These are phyloP conservation scores for Drosophila neocordata DNA, from an alignment of 1,140 invertebrate species.

Conservation along the genomic window DNA sequence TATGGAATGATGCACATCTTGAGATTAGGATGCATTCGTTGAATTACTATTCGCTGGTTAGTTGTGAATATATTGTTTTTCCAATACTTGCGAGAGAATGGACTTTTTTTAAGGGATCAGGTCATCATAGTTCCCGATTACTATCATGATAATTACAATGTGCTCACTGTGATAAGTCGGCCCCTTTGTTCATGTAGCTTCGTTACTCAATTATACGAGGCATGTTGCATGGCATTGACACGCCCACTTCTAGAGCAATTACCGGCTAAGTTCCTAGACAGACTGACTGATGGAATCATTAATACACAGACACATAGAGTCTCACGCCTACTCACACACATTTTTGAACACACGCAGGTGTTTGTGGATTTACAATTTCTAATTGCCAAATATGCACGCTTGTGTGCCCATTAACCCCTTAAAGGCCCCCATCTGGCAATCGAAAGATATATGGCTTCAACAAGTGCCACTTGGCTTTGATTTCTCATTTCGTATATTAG, in stretches of 20 bases:
- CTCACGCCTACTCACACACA: background rate
- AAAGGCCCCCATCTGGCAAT: background rate
- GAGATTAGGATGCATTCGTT: too few relatives aligned
- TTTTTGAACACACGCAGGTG: conserved; percentile 3
- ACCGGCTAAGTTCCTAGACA: background rate
- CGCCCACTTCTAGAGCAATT: conserved; percentile 3
- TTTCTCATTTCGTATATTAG: conserved; percentile 1
- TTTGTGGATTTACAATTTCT: background rate
- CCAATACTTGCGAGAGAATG: background rate
- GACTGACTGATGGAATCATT: conserved; percentile 10
- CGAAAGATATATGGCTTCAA: background rate
- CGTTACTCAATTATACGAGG: background rate
- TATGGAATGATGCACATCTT: too few relatives aligned
- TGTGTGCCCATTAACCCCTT: conserved; percentile 12
- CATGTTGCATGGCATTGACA: conserved; percentile 19
- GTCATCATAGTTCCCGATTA: conserved; percentile 6
- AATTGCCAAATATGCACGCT: conserved; percentile 25
- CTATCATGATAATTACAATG: conserved; percentile 20
- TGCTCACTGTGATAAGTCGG: background rate
- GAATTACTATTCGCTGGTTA: too few relatives aligned
- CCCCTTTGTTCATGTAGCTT: conserved; percentile 1
- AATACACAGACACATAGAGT: background rate
- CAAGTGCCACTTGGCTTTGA: conserved; percentile 26
- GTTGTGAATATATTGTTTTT: too few relatives aligned
- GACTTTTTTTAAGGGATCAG: background rate